Conservation (phyloP, 2,113 vertebrate species). For the Cyphomyrus plagiostoma region DNA sequence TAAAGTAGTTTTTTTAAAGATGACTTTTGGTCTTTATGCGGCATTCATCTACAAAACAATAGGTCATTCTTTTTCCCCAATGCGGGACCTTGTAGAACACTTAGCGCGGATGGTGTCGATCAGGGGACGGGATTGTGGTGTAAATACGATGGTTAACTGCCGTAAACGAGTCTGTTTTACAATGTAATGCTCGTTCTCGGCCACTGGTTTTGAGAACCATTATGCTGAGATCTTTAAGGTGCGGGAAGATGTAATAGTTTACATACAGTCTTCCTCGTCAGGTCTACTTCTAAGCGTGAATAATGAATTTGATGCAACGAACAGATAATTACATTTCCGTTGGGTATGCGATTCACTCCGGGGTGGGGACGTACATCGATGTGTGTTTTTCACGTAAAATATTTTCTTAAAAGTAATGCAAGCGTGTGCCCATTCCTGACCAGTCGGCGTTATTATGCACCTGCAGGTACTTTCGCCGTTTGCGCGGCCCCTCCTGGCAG, state of each 20-base stretch:
- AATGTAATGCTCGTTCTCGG: neutral
- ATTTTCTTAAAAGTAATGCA: neutral
- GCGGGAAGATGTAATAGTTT: neutral
- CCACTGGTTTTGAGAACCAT: neutral
- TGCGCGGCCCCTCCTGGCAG: neutral
- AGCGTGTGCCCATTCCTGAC: neutral
- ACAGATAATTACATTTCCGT: neutral
- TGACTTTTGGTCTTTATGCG: neutral
- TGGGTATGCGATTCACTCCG: neutral
- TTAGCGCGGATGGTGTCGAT: neutral
- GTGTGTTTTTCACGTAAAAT: neutral
- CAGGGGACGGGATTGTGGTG: neutral
- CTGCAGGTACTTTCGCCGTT: neutral
- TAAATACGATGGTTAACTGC: constrained; percentile 2
- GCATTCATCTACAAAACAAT: constrained; percentile 1
- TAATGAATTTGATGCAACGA: neutral
- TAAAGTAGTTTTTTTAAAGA: neutral
- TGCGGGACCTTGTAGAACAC: neutral
- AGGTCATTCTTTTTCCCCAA: neutral
- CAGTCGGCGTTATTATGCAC: neutral
- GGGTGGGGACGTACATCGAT: neutral
- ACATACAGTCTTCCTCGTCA: neutral
- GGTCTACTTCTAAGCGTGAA: neutral
- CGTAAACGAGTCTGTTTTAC: neutral
- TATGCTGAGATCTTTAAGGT: neutral